Evolutionary conservation across 2,888 invertebrate species (phyloP), one percentile per base, ranked within the genome.

Genomic region (Ophion ellenae): DNA sequence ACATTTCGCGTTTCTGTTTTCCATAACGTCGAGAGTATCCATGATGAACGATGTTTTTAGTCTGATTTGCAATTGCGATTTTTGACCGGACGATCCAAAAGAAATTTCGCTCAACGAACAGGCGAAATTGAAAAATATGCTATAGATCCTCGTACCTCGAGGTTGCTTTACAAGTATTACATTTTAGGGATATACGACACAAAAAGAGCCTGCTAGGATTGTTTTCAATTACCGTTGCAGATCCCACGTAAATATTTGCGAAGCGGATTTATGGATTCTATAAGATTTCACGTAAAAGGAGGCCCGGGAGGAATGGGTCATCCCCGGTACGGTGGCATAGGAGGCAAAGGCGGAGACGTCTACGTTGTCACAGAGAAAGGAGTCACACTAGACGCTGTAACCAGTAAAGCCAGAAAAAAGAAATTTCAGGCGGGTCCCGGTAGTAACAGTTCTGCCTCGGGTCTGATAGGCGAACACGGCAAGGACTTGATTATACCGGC

Each of bases 261-360:
- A 69, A 88, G 83, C 47, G 95, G 95, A 87, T 98, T 98, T 92
- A 93, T 98, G 61, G 99, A 99, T 94, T 96, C 97, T 0, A 94
- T 99, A 36, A 95, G 97, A 87, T 93, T 99, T 61, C 96, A 96
- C 90, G 97, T 98, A 0, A 96, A 96, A 92, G 99, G 97, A 2
- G 99, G 99, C 2, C 95, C 96, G 36, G 99, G 99, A 11, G 97
- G 97, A 57, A 95, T 96, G 91, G 97, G 97, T 20, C 94, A 96
- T 28, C 97, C 97, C 2, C 97, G 97, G 91, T 98, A 96, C 94
- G 99, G 99, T 2, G 99, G 98, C 0, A 94, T 97, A 14, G 99
- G 99, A 11, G 99, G 99, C 0, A 96, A 97, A 93, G 99, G 99
- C 63, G 99, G 99, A 2, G 96, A 97, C 94, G 96, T 99, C 2